Evolutionary conservation across 2,113 vertebrate genomes (phyloP).

Genomic region (Ictidomys tridecemlineatus): DNA sequence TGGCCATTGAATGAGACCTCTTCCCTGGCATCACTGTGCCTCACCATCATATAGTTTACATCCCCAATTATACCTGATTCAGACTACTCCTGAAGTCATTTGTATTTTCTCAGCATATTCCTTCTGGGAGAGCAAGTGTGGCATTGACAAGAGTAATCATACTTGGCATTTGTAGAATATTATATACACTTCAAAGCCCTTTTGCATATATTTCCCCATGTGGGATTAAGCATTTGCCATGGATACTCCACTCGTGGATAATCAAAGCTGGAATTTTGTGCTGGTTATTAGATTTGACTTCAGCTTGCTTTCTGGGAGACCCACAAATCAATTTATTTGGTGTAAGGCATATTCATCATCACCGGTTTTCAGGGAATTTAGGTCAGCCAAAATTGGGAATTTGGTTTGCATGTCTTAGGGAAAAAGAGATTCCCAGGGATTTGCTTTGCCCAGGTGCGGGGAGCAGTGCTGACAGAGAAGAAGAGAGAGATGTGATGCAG

Average conservation of each 20-base stretch:
- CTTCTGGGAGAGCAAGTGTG: background rate
- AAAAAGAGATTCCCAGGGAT: background rate
- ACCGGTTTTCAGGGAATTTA: conserved; percentile 43
- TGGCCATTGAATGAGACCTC: background rate
- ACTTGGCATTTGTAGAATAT: conserved; percentile 49
- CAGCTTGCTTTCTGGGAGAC: conserved; percentile 41
- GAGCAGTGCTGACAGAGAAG: background rate
- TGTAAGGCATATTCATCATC: conserved; percentile 18
- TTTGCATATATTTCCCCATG: conserved; percentile 29
- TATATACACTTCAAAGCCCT: conserved; percentile 54
- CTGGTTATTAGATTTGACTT: conserved; percentile 60
- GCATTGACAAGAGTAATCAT: conserved; percentile 55
- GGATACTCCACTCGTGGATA: conserved; percentile 35
- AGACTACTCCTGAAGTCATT: background rate
- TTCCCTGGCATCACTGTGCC: too few relatives aligned
- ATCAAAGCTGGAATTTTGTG: conserved; percentile 47
- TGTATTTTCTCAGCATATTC: conserved; percentile 32
- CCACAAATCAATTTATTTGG: conserved; percentile 50
- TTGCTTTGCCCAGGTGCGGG: background rate
- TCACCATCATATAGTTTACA: background rate
- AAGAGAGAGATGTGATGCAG: background rate
- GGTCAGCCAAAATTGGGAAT: conserved; percentile 52
- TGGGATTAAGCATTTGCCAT: conserved; percentile 66
- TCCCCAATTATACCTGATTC: background rate
- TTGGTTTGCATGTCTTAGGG: conserved; percentile 27